These are phyloP conservation scores for Serripes groenlandicus DNA, from an alignment of 2,888 invertebrate genomes.

Conservation along the genomic window DNA sequence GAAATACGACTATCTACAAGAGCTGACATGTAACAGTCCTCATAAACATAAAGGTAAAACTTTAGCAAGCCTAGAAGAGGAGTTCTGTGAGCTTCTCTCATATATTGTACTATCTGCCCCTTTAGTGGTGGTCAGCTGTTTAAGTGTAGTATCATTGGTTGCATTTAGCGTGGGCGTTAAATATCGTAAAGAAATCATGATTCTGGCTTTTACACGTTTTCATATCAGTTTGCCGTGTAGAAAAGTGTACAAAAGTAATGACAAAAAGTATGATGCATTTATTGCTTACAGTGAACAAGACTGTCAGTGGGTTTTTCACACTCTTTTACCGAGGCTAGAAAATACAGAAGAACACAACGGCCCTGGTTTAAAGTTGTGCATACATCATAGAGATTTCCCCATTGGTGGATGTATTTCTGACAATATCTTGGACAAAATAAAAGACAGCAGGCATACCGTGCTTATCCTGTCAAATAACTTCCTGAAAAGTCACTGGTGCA, in stretches of 20 bases:
- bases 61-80: conserved; percentile 48
- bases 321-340: conserved; percentile 93
- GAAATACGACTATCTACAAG: conserved; percentile 63
- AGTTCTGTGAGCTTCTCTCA: conserved; percentile 61
- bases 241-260: conserved; percentile 30
- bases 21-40: conserved; percentile 66
- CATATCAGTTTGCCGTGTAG: conserved; percentile 67
- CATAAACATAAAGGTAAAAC: conserved; percentile 46
- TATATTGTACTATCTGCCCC: conserved; percentile 47
- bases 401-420: conserved; percentile 90
- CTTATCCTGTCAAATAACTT: conserved; percentile 96
- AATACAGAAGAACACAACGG: conserved; percentile 88
- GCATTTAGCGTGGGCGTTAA: conserved; percentile 58
- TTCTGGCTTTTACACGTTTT: conserved; percentile 70
- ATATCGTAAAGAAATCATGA: conserved; percentile 73
- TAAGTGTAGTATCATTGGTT: conserved; percentile 54
- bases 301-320: conserved; percentile 94
- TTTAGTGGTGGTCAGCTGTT: conserved; percentile 52
- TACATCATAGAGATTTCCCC: conserved; percentile 78
- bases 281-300: conserved; percentile 93
- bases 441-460: conserved; percentile 94
- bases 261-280: conserved; percentile 92
- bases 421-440: conserved; percentile 95
- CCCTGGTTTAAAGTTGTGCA: conserved; percentile 89
- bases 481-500: conserved; percentile 96